Evolutionary conservation across 2,113 vertebrate species (phyloP).

Genomic region (Coptodon bakossiorum): DNA sequence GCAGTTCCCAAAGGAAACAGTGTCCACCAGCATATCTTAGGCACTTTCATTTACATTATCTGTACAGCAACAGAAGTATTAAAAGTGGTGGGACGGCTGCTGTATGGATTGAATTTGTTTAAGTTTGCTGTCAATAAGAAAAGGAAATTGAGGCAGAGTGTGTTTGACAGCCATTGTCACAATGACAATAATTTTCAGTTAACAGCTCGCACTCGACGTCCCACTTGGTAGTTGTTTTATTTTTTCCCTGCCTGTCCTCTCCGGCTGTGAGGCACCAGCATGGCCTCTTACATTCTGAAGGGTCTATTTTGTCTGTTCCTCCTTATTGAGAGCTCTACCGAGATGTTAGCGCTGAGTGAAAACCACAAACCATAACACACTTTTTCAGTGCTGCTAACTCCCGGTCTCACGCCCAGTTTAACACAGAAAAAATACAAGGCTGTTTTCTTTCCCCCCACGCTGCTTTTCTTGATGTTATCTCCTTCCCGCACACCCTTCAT

Average conservation of each 20-base stretch:
- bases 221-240: background rate
- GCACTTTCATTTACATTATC: background rate
- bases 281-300: slow-evolving; percentile 6
- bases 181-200: background rate
- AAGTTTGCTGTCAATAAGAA: background rate
- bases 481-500: background rate
- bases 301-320: slow-evolving; percentile 19
- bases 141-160: background rate
- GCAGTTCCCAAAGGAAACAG: background rate
- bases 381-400: slow-evolving; percentile 36
- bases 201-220: background rate
- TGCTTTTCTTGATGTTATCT: background rate
- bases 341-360: slow-evolving; percentile 23
- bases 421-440: slow-evolving; percentile 20
- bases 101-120: background rate
- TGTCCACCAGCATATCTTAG: background rate
- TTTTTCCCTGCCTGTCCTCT: background rate
- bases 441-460: background rate
- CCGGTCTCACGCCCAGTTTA: slow-evolving; percentile 55
- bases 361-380: slow-evolving; percentile 51
- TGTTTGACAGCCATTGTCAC: background rate
- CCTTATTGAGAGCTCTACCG: slow-evolving; percentile 9
- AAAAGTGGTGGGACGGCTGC: background rate
- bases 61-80: background rate
- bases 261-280: background rate